These are phyloP conservation scores for Isaurus tuberculatus DNA, from an alignment of 92 coral and sea anemone genomes.

Conservation along the genomic window DNA sequence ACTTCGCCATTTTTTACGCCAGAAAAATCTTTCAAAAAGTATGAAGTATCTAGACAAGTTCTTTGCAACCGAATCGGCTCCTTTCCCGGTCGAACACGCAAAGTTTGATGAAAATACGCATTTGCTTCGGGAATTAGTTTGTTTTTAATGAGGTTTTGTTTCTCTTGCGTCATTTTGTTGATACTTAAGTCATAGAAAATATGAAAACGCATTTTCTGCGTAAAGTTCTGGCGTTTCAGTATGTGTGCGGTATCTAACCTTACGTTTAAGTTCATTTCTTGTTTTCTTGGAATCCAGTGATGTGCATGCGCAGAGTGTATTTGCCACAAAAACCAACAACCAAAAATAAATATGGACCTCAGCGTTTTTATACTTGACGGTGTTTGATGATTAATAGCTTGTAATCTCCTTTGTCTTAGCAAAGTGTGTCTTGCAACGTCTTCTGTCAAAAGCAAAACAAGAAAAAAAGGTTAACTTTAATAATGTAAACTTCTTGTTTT, in stretches of 20 bases:
- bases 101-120: constrained; percentile 85
- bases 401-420: not conserved
- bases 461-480: not conserved
- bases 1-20: constrained; percentile 77
- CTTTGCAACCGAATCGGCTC: constrained; percentile 82
- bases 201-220: constrained; percentile 92
- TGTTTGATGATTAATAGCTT: not conserved
- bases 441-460: not conserved
- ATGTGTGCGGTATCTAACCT: constrained; percentile 75
- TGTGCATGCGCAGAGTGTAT: constrained; percentile 68
- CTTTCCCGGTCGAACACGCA: constrained; percentile 80
- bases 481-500: not conserved
- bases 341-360: constrained; percentile 27
- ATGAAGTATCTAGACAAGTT: constrained; percentile 90
- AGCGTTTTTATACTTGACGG: not conserved
- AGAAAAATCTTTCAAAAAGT: constrained; percentile 76
- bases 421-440: not conserved
- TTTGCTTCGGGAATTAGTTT: constrained; percentile 93
- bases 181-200: constrained; percentile 90
- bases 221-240: constrained; percentile 65
- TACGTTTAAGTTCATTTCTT: constrained; percentile 94
- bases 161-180: constrained; percentile 54
- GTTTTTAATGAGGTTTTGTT: constrained; percentile 68
- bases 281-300: constrained; percentile 91
- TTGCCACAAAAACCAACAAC: constrained; percentile 32